A percentile compares a stretch with the other conserved stretches of the same genome.
These are phyloP conservation scores for Alligator sinensis DNA, from an alignment of 2,113 vertebrate species.

Conservation along the genomic window DNA sequence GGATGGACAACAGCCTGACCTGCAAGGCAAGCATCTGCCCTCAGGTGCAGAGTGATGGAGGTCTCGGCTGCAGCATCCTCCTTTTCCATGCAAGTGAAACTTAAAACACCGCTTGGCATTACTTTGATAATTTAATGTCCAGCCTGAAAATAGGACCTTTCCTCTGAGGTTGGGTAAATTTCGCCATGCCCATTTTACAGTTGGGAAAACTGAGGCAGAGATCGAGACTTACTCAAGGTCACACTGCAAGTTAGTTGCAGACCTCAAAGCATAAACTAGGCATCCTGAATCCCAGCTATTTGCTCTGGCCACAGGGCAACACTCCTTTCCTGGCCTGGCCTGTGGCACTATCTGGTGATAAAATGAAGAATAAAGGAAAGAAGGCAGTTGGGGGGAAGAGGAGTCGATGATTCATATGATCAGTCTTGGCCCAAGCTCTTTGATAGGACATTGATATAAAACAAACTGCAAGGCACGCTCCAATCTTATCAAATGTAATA, in stretches of 20 bases:
- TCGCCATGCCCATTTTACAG: background rate
- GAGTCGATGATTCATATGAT: background rate
- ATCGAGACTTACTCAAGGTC: background rate
- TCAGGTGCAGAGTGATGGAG: background rate
- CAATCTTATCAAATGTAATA: background rate
- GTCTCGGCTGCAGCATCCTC: background rate
- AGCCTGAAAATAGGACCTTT: background rate
- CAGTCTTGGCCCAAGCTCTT: background rate
- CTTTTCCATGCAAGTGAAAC: background rate
- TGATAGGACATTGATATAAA: background rate
- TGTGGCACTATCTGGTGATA: background rate
- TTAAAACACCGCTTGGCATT: background rate
- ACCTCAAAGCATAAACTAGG: background rate
- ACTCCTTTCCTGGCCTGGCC: background rate
- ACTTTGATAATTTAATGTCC: background rate
- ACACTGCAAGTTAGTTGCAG: background rate
- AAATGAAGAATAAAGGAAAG: background rate
- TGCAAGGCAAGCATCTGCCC: background rate
- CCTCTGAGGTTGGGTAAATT: background rate
- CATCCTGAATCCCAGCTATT: fast-evolving
- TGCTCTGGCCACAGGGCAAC: background rate
- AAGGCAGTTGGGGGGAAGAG: background rate
- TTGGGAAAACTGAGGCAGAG: background rate
- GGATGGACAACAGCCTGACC: background rate
- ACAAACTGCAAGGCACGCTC: background rate